A percentile compares a stretch with the other conserved stretches of the same genome.
These are phyloP conservation scores for Steinernema hermaphroditum DNA, from an alignment of 2,888 invertebrate genomes.

Conservation along the genomic window DNA sequence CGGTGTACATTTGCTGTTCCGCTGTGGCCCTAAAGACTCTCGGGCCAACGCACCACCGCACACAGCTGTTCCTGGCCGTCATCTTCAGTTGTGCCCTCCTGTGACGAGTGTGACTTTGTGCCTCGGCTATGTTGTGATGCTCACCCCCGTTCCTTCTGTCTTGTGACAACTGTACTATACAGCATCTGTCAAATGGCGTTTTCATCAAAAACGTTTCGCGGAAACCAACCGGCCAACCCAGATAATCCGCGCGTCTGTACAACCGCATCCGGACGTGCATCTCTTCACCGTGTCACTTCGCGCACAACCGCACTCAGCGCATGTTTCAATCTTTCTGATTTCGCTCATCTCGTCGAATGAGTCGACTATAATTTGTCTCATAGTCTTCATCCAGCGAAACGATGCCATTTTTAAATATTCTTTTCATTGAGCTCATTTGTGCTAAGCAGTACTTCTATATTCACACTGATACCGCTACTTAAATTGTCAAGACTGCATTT, in stretches of 20 bases:
- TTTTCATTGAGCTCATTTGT: too few relatives aligned
- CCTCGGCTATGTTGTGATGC: not conserved
- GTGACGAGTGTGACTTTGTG: not conserved
- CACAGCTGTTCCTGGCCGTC: constrained; percentile 22
- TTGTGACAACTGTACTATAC: not conserved
- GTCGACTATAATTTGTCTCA: too few relatives aligned
- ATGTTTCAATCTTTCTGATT: constrained; percentile 12
- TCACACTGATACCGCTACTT: too few relatives aligned
- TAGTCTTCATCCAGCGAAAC: too few relatives aligned
- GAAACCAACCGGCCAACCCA: not conserved
- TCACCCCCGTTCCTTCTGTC: not conserved
- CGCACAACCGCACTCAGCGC: not conserved
- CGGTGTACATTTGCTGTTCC: too few relatives aligned
- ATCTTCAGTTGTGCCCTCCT: not conserved
- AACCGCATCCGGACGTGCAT: not conserved
- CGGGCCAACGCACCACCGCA: not conserved
- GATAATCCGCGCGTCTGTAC: not conserved
- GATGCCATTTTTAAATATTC: too few relatives aligned
- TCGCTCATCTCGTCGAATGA: too few relatives aligned
- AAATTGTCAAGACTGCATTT: too few relatives aligned
- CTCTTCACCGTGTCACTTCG: not conserved
- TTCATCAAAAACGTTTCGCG: not conserved
- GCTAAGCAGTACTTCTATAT: too few relatives aligned
- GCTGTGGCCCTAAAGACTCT: too few relatives aligned
- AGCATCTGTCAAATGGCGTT: not conserved